Conservation (phyloP, 2,888 invertebrate genomes). For the Yponomeuta evonymella region DNA sequence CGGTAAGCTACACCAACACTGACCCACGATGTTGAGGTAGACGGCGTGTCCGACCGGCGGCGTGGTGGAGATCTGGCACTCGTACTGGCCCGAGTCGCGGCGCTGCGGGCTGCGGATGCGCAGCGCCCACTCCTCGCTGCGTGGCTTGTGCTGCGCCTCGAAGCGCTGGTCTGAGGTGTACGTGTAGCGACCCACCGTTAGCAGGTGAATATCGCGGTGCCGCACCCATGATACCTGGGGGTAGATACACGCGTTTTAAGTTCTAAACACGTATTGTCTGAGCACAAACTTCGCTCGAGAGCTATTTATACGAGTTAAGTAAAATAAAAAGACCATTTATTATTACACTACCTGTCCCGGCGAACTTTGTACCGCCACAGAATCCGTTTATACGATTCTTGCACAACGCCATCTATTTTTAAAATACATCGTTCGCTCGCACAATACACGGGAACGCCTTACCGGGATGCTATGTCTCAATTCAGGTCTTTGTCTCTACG, state of each 20-base stretch:
- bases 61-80: conserved; percentile 94
- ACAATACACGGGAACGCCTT: too few species aligned
- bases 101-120: conserved; percentile 80
- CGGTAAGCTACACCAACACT: conserved; percentile 44
- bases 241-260: neutral
- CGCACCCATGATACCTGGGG: conserved; percentile 93
- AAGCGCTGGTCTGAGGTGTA: conserved; percentile 90
- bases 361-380: too few species aligned
- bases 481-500: too few species aligned
- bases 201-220: conserved; percentile 91
- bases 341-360: too few species aligned
- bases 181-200: conserved; percentile 92
- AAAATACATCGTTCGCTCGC: too few species aligned
- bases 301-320: too few species aligned
- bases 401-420: too few species aligned
- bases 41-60: conserved; percentile 91
- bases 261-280: too few species aligned
- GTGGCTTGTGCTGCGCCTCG: conserved; percentile 87
- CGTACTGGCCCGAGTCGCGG: conserved; percentile 91
- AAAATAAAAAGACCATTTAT: too few species aligned
- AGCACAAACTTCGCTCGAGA: too few species aligned
- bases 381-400: too few species aligned
- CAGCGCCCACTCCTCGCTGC: conserved; percentile 91
- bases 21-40: conserved; percentile 88
- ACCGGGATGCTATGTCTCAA: too few species aligned